Percentiles rank a stretch among this genome's conserved stretches.
Conservation (phyloP, 2,113 vertebrate genomes). For the Orycteropus afer region DNA sequence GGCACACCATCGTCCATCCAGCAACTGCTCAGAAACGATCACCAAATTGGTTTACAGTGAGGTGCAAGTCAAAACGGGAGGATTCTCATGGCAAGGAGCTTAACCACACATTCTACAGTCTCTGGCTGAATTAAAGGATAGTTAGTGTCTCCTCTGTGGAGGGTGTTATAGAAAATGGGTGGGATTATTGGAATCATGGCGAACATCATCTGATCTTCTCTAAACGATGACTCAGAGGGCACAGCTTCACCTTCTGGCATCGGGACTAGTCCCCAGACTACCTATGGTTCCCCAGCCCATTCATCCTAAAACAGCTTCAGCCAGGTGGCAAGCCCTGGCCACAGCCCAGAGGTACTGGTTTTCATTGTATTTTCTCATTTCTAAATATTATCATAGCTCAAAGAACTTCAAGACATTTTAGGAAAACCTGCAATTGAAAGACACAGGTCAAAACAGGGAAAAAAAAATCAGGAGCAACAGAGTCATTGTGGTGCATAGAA, state of each 20-base stretch:
- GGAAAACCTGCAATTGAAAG: background rate
- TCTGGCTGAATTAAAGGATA: background rate
- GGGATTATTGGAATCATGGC: background rate
- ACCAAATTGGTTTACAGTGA: too few species aligned
- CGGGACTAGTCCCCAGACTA: background rate
- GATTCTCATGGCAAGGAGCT: too few species aligned
- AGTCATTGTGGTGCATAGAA: background rate
- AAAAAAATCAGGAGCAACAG: background rate
- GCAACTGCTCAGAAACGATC: background rate
- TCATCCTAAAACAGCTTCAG: background rate
- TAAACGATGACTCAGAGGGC: too few species aligned
- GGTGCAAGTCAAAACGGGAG: rapidly evolving
- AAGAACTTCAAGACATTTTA: background rate
- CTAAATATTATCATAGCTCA: background rate
- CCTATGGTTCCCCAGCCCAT: background rate
- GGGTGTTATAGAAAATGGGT: background rate
- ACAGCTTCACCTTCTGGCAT: background rate
- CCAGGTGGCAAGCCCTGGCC: background rate
- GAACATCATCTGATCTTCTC: too few species aligned
- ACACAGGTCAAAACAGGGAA: background rate
- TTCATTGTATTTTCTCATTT: background rate
- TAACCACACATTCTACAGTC: rapidly evolving
- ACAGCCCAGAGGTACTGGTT: background rate
- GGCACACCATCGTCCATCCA: rapidly evolving
- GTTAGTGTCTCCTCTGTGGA: background rate